Evolutionary conservation across 2,113 vertebrate species (phyloP).

Genomic region (Cathartes aura): DNA sequence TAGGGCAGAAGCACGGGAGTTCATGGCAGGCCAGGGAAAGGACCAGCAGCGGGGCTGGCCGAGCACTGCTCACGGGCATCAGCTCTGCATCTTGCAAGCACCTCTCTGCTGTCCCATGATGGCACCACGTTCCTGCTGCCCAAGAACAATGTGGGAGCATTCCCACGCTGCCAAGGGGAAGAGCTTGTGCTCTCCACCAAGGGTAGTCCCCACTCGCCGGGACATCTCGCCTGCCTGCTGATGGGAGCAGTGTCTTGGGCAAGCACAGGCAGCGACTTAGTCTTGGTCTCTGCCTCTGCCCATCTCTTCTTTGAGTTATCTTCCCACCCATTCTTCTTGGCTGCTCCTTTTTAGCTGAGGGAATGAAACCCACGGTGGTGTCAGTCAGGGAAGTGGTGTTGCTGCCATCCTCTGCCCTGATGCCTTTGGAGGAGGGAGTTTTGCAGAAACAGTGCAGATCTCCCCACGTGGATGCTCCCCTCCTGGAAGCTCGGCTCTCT

Average conservation of each 20-base stretch:
- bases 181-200: neutral
- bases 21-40: neutral
- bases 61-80: rapidly evolving
- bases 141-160: neutral
- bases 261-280: neutral
- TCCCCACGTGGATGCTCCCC: neutral
- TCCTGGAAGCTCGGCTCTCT: neutral
- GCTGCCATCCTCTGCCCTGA: neutral
- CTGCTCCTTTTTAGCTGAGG: neutral
- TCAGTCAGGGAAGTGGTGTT: neutral
- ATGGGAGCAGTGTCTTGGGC: neutral
- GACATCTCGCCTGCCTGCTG: neutral
- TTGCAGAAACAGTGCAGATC: neutral
- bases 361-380: neutral
- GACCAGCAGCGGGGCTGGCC: rapidly evolving
- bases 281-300: neutral
- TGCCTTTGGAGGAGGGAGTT: neutral
- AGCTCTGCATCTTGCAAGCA: neutral
- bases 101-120: neutral
- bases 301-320: neutral
- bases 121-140: neutral
- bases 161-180: neutral
- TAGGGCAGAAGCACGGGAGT: neutral
- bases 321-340: neutral
- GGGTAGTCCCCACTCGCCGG: neutral